Base-by-base conservation (phyloP, 2,113 vertebrate species). In the Rhinoderma darwinii region DNA sequence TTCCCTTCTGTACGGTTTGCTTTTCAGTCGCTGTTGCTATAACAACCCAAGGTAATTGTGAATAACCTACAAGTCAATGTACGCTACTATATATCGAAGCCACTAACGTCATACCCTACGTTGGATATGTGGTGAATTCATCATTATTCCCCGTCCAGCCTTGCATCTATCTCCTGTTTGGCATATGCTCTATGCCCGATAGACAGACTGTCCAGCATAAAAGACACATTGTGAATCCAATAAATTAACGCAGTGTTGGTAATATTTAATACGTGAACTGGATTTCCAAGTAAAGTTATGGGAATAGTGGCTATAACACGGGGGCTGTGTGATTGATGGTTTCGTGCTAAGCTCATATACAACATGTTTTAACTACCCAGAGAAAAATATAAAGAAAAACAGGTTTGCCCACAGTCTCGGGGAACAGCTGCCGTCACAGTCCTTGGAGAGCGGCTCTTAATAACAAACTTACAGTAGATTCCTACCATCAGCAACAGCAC, bases 1-100 rank as follows among this genome's bases (percentile, higher is more conserved):
- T 66, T 70, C 35, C 43, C 41, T 85, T 82, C 18, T 78, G 63
- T 68, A 63, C 72, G 41, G 51, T 54, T 84, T 77, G 54, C 85
- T 74, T 54, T 70, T 86, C 56, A 68, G 37, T 78, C 77, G 56
- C 83, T 63, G 59, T 86, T 89, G 75, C 88, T 50, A 88, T 84
- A 35, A 88, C 54, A 89, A 90, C 83, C 5, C 35, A 27, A 47
- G 30, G 70, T 68, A 84, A 86, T 84, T 82, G 82, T 84, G 83
- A 87, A 82, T 47, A 86, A 66, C 41, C 76, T 73, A 78, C 59
- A 84, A 79, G 86, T 39, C 61, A 73, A 43, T 66, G 50, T 56
- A 30, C 70, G 54, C 70, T 78, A 76, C 32, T 61, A 75, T 77
- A 10, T 63, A 37, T 81, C 43, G 73, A 32, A 39, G 54, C 27